Base-by-base conservation (phyloP, 2,888 invertebrate species). In the Heliconius cydno region DNA sequence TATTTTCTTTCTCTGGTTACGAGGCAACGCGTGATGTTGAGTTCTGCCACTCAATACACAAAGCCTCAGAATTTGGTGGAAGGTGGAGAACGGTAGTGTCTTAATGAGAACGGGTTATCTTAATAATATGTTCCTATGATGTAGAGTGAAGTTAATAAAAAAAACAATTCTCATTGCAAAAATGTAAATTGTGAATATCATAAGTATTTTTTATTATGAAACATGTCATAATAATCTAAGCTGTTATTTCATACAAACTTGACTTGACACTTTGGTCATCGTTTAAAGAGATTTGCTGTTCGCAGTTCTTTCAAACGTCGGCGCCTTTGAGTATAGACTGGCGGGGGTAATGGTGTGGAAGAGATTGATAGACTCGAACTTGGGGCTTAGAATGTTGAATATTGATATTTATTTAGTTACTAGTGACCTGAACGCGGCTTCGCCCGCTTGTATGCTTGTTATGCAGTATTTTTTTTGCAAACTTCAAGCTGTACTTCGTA, bases 261-360 rank as follows among this genome's bases (percentile, higher is more conserved):
- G 34, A 34, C 1, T 67, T 67, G 67, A 67, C 67, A 67, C 67
- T 30, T 77, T 67, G 67, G 81, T 68, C 79, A 77, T 79, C 76
- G 67, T 46, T 63, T 66, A 72, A 78, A 81, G 75, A 80, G 77
- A 81, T 79, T 77, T 60, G 65, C 67, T 71, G 66, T 68, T 52
- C 63, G n/a, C 60, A 82, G 82, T 83, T 85, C 85, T 85, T 86
- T 85, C 81, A 84, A 81, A 85, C 81, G 83, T 80, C 83, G 82
- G 85, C 82, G 83, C 80, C 83, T 84, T 85, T 85, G 86, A 88
- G 88, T 85, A 86, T 86, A 86, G 88, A 88, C 88, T 87, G 91
- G 88, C 90, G 85, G 85, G 85, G 88, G 88, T 91, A 88, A 88
- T 88, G 88, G 86, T 82, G 87, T 84, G 87, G 84, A 85, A 86